Percentiles rank a stretch among this genome's conserved stretches.
phyloP scores from a whole-genome alignment of 1,140 invertebrate genomes.

The Drosophila triauraria region DNA sequence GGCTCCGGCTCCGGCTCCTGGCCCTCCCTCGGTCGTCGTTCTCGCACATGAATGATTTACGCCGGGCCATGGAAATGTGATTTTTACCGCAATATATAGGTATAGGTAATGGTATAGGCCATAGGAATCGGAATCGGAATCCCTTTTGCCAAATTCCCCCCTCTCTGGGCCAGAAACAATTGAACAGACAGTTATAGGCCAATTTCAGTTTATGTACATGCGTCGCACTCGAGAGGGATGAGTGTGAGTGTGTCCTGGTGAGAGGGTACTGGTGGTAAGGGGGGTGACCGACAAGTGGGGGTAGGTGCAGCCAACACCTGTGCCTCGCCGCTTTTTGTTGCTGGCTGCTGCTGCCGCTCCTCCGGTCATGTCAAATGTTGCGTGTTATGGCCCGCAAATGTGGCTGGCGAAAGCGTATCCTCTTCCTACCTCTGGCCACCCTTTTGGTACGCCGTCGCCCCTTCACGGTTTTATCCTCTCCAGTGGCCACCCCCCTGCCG shows the following conservation, averaged over 20 bases:
- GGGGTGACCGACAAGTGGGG: slow-evolving; percentile 1
- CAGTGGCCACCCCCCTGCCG: slow-evolving; percentile 5
- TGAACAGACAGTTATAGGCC: slow-evolving; percentile 82
- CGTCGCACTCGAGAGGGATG: slow-evolving; percentile 75
- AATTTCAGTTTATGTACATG: slow-evolving; percentile 80
- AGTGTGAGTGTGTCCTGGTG: slow-evolving; percentile 28
- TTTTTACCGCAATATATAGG: slow-evolving; percentile 83
- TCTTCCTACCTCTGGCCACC: slow-evolving; percentile 23
- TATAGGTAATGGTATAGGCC: slow-evolving; percentile 30
- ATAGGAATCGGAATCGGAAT: slow-evolving; percentile 6
- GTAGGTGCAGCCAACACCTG: slow-evolving; percentile 59
- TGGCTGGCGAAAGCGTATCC: slow-evolving; percentile 77
- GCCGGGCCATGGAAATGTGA: slow-evolving; percentile 72
- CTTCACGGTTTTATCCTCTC: slow-evolving; percentile 4
- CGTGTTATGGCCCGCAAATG: slow-evolving; percentile 80
- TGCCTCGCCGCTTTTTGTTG: slow-evolving; percentile 40
- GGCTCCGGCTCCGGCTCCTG: background rate
- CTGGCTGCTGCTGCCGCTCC: slow-evolving; percentile 20
- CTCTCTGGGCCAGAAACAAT: slow-evolving; percentile 65
- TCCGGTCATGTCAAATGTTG: slow-evolving; percentile 75
- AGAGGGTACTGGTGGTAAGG: background rate
- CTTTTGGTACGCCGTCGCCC: slow-evolving; percentile 2
- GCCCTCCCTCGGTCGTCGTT: background rate
- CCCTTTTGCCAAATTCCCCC: slow-evolving; percentile 23
- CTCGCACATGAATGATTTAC: slow-evolving; percentile 78